Evolutionary conservation across 2,888 invertebrate genomes (phyloP), one percentile per base, ranked within the genome.

Genomic region (Leptura quadrifasciata): DNA sequence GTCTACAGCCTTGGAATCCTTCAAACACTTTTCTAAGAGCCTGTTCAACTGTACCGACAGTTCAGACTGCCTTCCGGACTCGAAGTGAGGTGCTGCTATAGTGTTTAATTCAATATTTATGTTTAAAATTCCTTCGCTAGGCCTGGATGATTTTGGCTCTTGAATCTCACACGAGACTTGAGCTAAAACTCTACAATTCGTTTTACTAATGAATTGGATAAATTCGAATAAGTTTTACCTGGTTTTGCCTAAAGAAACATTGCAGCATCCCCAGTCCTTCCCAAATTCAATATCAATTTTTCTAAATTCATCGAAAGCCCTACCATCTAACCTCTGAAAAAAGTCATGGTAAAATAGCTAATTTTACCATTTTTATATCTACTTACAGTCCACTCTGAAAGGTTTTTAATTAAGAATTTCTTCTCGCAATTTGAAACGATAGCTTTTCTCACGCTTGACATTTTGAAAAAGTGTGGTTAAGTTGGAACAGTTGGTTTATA

Each of bases 1-100:
- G 89, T 98, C 98, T 60, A 98, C 90, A 85, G 97, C 97, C 83
- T 95, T 94, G 0, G 97, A 98, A 86, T 97, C 97, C 86, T 96
- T 96, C 74, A 97, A 93, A 86, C 96, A 96, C 87, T 95, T 95
- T 86, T 98, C 98, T 58, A 98, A 89, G 57, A 96, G 91, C 81
- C 97, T 92, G 83, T 95, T 95, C 3, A 96, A 89, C 83, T 94
- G 93, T 9, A 97, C 93, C 0, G 91, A 91, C 60, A 94, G 88
- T 81, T 96, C 95, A 2, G 94, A 93, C 84, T 93, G 95, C 83
- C 94, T 90, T 54, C 95, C 94, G 6, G 92, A 90, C 87, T 98
- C 97, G 89, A 96, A 96, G 84, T 95, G 93, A 2, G 95, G 94
- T 1, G 95, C 94, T 0, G 96, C 97, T 93, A 97, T 94, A 1